Base-by-base conservation (phyloP, 2,888 invertebrate genomes). In the Drosophila emarginata region DNA sequence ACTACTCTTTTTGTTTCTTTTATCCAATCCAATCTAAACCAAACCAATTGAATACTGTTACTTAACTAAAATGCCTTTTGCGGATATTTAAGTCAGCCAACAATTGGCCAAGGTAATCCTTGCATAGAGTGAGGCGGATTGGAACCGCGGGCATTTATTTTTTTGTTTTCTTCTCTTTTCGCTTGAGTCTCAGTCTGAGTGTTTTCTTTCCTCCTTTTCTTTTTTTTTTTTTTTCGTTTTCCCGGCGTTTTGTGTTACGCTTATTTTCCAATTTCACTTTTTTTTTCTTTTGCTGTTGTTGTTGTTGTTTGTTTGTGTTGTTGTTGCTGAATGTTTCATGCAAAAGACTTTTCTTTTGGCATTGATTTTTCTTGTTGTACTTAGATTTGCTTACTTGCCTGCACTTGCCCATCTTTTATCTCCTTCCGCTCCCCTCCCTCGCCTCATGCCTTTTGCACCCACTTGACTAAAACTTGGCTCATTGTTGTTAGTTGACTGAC, bases 181-280 rank as follows among this genome's bases (percentile, higher is more conserved):
- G 4, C 21, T 11, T 11, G 11, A 21, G 12, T 45, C 12, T 45
- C 18, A 12, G 18, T 45, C 18, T 39, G 14, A 14, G 39, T 45
- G 21, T 45, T 45, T 45, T 21, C 11, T 45, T 45, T 45, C 12
- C 45, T 21, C 9, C 66, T 60, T 56, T 64, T 69, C 1, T 28
- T 28, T 28, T 5, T 32, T 7, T 32, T 32, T 32, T 2, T 32
- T 32, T 9, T 32, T 32, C 32, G 32, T 9, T 70, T 78, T 76
- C 74, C 76, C 78, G 78, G 74, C 78, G 84, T 89, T 90, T 89
- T 90, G 79, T 89, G 87, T 83, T 89, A 87, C 88, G 89, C 89
- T 89, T 90, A 89, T 89, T 89, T 89, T 88, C 83, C 90, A 89
- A 89, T 89, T 90, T 85, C 74, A 78, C 76, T 74, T 80, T 78